Conservation (phyloP, 2,797 vertebrate species). For the Pangasius larnaudii region DNA sequence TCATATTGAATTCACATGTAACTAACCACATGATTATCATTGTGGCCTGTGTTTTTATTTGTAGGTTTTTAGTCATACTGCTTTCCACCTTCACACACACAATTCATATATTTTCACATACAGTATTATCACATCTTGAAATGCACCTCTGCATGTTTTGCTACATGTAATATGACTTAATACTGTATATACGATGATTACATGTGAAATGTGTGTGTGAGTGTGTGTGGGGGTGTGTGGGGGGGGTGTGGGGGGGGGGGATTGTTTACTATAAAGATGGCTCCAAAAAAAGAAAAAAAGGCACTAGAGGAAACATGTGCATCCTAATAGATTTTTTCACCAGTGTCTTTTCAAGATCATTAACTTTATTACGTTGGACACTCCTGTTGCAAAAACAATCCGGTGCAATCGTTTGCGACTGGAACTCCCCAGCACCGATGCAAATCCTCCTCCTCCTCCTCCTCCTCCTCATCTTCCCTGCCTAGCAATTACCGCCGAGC, state of each 20-base stretch:
- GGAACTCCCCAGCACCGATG: slow-evolving; percentile 71
- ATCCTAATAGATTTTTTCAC: slow-evolving; percentile 69
- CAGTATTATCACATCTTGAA: too few relatives aligned
- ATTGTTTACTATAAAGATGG: not conserved
- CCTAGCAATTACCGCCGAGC: slow-evolving; percentile 72
- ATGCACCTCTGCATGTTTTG: too few relatives aligned
- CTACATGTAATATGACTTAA: too few relatives aligned
- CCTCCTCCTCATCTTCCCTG: slow-evolving; percentile 54
- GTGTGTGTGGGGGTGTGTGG: not conserved
- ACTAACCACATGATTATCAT: too few relatives aligned
- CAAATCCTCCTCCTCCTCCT: slow-evolving; percentile 64
- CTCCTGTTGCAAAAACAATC: slow-evolving; percentile 79
- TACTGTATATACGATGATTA: too few relatives aligned
- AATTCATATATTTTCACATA: too few relatives aligned
- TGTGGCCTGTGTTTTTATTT: not conserved
- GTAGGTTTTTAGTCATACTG: too few relatives aligned
- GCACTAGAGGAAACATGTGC: not conserved
- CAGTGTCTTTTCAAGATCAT: slow-evolving; percentile 76
- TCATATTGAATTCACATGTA: not conserved
- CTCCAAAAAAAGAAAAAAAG: not conserved
- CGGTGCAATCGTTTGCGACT: slow-evolving; percentile 73
- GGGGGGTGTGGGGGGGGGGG: too few relatives aligned
- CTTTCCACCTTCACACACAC: too few relatives aligned
- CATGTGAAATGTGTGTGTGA: not conserved
- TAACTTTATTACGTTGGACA: slow-evolving; percentile 79